Base-by-base conservation (phyloP, 2,797 vertebrate species). In the Acrocephalus scirpaceus region DNA sequence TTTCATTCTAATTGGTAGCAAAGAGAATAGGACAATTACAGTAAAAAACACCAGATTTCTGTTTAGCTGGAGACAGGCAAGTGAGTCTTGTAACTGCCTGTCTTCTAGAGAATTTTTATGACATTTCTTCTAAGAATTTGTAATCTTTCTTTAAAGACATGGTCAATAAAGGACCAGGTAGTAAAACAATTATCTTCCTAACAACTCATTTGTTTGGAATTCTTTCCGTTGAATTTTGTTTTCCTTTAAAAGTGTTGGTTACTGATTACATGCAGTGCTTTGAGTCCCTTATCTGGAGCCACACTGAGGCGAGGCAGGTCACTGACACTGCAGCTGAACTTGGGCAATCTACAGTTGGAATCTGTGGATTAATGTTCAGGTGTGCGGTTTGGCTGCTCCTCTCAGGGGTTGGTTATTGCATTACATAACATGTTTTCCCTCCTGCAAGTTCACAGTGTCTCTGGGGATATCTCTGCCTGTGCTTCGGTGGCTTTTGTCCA, bases 401-500 rank as follows among this genome's bases (percentile, higher is more conserved):
- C 47, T n/a, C 65, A 62, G 83, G 51, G 53, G 2, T 11, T 48
- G 74, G 21, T 92, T 93, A 56, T 95, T 95, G 58, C 32, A 22
- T 86, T 96, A 78, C 47, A 27, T 87, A 92, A 69, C 42, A 1
- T 95, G 81, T 96, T 97, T 95, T 93, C 88, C 88, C 89, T 95
- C 73, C 91, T 13, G 44, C 85, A 42, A 96, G 95, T 85, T 97
- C 91, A 88, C 9, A 5, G 15, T 95, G 92, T 95, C 97, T 92
- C 95, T 85, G 62, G 89, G 93, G 95, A 92, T 86, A 65, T 87
- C 76, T 76, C 90, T 53, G 58, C 26, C 90, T 58, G 34, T 81
- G 74, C 84, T 75, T 91, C 38, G 40, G 76, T 89, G 89, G 76
- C 89, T 97, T 97, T 85, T 83, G 79, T 95, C 77, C 95, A 87